phyloP scores from a whole-genome alignment of 2,888 invertebrate genomes.

The Drosophila ochracea region DNA sequence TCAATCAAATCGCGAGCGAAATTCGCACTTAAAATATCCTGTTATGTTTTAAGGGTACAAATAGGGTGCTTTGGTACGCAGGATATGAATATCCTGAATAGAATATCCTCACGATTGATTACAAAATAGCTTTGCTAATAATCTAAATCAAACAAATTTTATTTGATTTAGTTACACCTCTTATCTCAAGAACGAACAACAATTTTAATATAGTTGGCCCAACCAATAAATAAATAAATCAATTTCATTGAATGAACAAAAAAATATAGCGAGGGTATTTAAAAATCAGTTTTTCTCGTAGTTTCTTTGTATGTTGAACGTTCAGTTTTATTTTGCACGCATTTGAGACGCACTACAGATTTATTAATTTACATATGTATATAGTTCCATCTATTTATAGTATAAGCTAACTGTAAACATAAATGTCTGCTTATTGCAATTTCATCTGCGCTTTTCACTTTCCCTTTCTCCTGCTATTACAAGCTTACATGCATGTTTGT shows the following conservation, averaged over 20 bases:
- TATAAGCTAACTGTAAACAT: not conserved
- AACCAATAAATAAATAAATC: not conserved
- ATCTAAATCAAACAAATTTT: not conserved
- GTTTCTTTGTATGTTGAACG: constrained; percentile 28
- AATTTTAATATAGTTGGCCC: not conserved
- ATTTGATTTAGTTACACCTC: not conserved
- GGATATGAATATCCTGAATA: not conserved
- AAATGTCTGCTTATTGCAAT: not conserved
- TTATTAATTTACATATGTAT: constrained; percentile 13
- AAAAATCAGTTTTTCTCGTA: not conserved
- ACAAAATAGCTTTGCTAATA: not conserved
- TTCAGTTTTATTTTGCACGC: constrained; percentile 56
- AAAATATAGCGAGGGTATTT: not conserved
- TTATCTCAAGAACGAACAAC: not conserved
- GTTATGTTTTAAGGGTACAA: constrained; percentile 2
- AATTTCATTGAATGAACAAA: not conserved
- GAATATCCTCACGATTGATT: not conserved
- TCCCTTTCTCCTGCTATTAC: not conserved
- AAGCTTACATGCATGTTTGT: not conserved
- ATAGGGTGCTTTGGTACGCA: not conserved
- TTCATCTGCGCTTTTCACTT: not conserved
- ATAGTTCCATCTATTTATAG: not conserved
- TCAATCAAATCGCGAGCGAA: constrained; percentile 50
- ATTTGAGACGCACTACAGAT: constrained; percentile 45
- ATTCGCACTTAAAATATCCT: constrained; percentile 43